Base-by-base conservation (phyloP, 2,113 vertebrate species). In the Gobiocypris rarus region DNA sequence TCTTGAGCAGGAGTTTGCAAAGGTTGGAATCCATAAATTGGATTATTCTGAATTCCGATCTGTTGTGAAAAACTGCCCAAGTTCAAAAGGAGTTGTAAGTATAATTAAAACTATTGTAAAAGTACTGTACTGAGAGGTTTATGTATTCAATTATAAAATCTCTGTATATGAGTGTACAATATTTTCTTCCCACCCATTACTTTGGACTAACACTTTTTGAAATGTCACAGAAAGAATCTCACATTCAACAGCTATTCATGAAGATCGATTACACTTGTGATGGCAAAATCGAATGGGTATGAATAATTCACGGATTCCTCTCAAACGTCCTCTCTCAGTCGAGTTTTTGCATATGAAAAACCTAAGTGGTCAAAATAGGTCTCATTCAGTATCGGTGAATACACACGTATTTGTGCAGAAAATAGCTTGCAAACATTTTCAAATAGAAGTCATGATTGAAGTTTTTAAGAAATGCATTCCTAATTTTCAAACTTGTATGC, bases 201-300 rank as follows among this genome's bases (percentile, higher is more conserved):
- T 59, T 78, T 10, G 52, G 54, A 65, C 52, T 73, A 28, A 65
- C n/a, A 50, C 56, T 84, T 88, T 82, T 89, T 86, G 86, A 50
- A 85, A 89, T 90, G 89, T 88, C 83, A 94, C 92, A 96, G 95
- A 95, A 80, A 70, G 88, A 89, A 77, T 86, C 90, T 59, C 87
- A 96, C 90, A 93, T 92, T 89, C 91, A 94, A 91, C 88, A 92
- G 76, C 88, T 94, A 86, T 95, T 95, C 85, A 94, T 90, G 90
- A 95, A 95, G 93, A 95, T 94, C 85, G 94, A 95, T 90, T 93
- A 70, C 80, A 88, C 89, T 88, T 91, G 90, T 84, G 90, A 79
- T 84, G 92, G 93, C 82, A 93, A 82, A 84, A 95, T 95, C 91
- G 89, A 90, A 50, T 94, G 93, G 93, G 92, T 95, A 89, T 91